Percentiles rank a stretch among this genome's conserved stretches.
Conservation (phyloP, 2,113 vertebrate genomes). For the Antennarius striatus region DNA sequence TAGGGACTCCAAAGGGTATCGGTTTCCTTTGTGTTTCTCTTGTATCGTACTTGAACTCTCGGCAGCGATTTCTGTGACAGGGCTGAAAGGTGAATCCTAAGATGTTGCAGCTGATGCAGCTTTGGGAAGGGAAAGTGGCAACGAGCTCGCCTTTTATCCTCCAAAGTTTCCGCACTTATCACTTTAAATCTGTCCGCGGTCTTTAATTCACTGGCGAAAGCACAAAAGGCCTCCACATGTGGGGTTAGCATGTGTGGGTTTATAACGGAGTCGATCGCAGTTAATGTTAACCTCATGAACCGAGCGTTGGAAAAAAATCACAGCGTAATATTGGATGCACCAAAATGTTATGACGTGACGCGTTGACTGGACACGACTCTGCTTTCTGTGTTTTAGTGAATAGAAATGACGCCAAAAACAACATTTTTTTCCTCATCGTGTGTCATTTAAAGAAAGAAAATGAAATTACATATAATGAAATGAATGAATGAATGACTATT, state of each 20-base stretch:
- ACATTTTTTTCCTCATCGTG: too few species aligned
- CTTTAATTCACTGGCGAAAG: constrained; percentile 11
- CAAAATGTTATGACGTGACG: background rate
- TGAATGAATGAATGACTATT: too few species aligned
- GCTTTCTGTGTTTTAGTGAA: background rate
- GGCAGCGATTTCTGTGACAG: constrained; percentile 29
- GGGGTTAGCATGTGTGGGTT: constrained; percentile 37
- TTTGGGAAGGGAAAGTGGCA: constrained; percentile 38
- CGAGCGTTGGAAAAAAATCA: background rate
- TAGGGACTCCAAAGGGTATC: constrained; percentile 44
- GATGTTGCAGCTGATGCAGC: constrained; percentile 49
- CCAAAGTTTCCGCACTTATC: constrained; percentile 32
- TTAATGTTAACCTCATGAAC: constrained; percentile 10
- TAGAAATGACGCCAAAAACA: too few species aligned
- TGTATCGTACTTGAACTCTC: constrained; percentile 41
- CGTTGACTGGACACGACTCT: background rate
- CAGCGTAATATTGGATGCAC: background rate
- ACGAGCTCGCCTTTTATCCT: constrained; percentile 43
- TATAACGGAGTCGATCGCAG: constrained; percentile 18
- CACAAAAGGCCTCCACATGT: constrained; percentile 38
- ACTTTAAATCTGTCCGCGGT: constrained; percentile 36
- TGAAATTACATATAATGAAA: too few species aligned
- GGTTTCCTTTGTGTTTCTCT: constrained; percentile 45
- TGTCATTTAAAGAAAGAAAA: too few species aligned
- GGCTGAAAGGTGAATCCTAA: constrained; percentile 49